A percentile compares a stretch with the other conserved stretches of the same genome.
phyloP scores from a whole-genome alignment of 2,113 vertebrate genomes.

The Glareola pratincola region DNA sequence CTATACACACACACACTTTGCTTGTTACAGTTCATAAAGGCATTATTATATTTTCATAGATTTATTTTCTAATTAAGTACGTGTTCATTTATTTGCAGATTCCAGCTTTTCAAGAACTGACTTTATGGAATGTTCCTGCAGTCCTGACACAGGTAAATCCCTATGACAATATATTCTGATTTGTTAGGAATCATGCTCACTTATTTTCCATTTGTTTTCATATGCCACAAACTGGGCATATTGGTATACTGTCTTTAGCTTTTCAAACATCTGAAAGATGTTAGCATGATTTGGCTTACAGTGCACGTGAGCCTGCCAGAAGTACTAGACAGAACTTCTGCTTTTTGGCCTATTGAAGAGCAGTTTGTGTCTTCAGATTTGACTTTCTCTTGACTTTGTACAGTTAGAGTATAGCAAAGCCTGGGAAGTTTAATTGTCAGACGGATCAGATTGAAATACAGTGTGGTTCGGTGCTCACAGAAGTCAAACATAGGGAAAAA shows the following conservation, averaged over 20 bases:
- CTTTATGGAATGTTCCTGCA: not conserved
- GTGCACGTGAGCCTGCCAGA: not conserved
- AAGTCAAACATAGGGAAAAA: not conserved
- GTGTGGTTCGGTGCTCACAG: not conserved
- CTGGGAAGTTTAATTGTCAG: not conserved
- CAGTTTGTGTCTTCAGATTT: not conserved
- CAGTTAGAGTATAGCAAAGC: not conserved
- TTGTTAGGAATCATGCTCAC: not conserved
- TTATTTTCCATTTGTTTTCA: not conserved
- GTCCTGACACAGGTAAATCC: not conserved
- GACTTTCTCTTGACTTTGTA: not conserved
- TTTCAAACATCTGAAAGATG: not conserved
- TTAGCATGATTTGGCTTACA: not conserved
- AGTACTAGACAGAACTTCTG: not conserved
- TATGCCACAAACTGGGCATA: not conserved
- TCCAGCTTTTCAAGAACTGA: not conserved
- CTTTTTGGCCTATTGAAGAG: not conserved
- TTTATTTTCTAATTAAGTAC: conserved; percentile 2
- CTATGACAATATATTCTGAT: not conserved
- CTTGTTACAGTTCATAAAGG: not conserved
- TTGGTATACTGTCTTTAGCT: not conserved
- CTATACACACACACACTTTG: not conserved
- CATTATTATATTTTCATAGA: not conserved
- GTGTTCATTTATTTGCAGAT: not conserved
- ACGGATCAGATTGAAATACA: not conserved